Percentiles rank a stretch among this genome's conserved stretches.
Conservation (phyloP, 2,797 vertebrate genomes). For the Halcyon smyrnensis region DNA sequence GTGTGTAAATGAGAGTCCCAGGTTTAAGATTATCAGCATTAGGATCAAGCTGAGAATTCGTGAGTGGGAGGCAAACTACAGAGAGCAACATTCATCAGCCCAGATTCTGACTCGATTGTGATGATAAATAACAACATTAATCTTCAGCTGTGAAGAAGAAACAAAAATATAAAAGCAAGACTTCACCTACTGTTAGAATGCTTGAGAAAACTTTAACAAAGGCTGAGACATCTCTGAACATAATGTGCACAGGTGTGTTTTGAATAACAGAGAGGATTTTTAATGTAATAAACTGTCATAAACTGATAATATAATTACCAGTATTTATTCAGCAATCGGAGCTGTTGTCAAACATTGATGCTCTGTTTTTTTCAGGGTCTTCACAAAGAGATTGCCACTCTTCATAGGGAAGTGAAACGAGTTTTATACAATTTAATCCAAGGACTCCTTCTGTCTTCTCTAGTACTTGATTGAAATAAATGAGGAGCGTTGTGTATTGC, state of each 20-base stretch:
- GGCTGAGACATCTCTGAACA: neutral
- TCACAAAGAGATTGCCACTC: neutral
- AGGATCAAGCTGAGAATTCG: neutral
- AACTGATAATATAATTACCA: neutral
- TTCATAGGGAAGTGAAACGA: neutral
- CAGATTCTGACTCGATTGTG: neutral
- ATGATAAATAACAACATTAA: neutral
- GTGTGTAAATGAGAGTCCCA: neutral
- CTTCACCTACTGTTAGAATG: neutral
- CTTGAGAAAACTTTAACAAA: neutral
- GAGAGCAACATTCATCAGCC: neutral
- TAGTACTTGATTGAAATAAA: neutral
- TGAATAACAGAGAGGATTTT: neutral
- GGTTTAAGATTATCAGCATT: neutral
- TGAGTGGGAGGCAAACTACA: neutral
- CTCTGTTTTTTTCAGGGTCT: neutral
- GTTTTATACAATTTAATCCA: neutral
- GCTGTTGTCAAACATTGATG: constrained; percentile 11
- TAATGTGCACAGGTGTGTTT: neutral
- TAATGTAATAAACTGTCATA: neutral
- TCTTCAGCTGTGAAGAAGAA: neutral
- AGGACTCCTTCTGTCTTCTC: neutral
- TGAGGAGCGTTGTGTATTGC: neutral
- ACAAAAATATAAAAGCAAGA: neutral
- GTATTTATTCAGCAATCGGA: constrained; percentile 1